Conservation (phyloP, 2,797 vertebrate species). For the Buceros bicornis region DNA sequence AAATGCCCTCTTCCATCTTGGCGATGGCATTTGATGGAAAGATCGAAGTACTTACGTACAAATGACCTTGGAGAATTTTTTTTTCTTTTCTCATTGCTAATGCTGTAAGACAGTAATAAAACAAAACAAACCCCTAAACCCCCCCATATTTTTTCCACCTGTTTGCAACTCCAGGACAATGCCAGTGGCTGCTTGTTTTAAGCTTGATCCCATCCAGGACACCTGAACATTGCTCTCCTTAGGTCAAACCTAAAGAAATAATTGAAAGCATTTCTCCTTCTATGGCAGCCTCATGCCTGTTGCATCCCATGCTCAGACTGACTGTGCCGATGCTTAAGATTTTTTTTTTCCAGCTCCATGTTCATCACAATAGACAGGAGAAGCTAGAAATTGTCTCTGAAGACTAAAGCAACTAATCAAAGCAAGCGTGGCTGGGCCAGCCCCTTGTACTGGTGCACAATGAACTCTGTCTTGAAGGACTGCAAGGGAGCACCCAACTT, state of each 20-base stretch:
- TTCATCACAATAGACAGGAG: background rate
- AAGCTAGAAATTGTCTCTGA: background rate
- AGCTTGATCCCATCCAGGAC: background rate
- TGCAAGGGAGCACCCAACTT: background rate
- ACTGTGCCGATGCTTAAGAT: background rate
- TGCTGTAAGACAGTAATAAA: background rate
- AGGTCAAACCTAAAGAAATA: background rate
- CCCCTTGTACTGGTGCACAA: background rate
- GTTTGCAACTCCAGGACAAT: too few relatives aligned
- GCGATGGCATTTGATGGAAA: background rate
- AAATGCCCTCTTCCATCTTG: background rate
- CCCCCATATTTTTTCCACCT: background rate
- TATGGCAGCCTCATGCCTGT: background rate
- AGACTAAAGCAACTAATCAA: background rate
- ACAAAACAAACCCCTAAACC: background rate
- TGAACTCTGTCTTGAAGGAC: background rate
- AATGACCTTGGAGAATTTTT: background rate
- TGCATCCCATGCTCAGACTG: background rate
- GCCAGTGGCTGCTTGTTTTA: background rate
- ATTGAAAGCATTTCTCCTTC: background rate
- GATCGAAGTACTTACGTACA: background rate
- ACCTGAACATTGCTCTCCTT: background rate
- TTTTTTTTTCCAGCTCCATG: background rate
- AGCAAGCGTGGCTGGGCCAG: background rate
- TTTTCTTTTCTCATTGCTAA: background rate